Conservation (phyloP, 2,888 invertebrate genomes). For the Pherbina coryleti region DNA sequence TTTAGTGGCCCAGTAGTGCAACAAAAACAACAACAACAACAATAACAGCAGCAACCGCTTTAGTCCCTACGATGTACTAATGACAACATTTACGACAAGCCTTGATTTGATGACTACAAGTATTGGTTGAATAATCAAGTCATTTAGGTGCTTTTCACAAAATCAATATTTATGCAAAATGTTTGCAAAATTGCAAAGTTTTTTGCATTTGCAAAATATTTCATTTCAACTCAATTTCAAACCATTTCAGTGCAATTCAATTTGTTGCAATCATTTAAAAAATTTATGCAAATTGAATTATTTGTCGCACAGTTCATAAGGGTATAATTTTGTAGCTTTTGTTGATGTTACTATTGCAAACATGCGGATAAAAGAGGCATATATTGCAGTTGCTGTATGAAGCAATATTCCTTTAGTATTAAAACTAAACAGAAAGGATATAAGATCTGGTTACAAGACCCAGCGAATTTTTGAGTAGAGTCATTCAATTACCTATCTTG, state of each 20-base stretch:
- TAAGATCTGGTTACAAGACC: no score
- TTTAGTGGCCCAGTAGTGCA: not conserved
- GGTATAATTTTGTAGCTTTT: not conserved
- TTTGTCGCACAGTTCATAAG: not conserved
- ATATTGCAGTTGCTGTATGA: no score
- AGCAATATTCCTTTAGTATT: no score
- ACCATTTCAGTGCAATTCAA: not conserved
- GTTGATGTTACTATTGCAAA: not conserved
- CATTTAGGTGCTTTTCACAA: not conserved
- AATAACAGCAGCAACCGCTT: not conserved
- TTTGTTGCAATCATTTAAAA: not conserved
- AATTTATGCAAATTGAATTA: conserved; percentile 11
- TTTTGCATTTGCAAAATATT: not conserved
- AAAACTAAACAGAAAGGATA: no score
- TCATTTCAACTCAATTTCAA: not conserved
- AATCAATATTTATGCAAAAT: not conserved
- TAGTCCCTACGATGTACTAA: not conserved
- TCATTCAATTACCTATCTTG: no score
- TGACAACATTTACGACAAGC: not conserved
- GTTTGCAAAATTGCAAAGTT: not conserved
- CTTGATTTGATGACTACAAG: no score
- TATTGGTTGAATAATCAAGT: no score
- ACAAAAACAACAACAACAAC: not conserved
- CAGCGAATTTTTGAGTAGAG: no score
- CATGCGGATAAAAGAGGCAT: no score